phyloP scores from a whole-genome alignment of 2,113 vertebrate genomes.

The Egretta garzetta region DNA sequence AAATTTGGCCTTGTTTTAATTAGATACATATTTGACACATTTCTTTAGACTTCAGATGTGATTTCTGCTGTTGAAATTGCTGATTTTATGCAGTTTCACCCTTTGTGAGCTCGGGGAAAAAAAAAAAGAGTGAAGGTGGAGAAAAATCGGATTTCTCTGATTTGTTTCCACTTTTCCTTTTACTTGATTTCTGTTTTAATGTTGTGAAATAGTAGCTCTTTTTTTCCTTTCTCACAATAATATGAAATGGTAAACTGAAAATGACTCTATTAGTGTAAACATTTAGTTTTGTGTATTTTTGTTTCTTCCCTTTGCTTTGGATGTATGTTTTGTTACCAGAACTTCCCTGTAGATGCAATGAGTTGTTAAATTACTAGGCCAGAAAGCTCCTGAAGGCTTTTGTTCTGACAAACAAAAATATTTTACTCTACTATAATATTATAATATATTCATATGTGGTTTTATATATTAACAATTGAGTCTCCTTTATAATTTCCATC shows the following conservation, averaged over 20 bases:
- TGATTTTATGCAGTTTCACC: neutral
- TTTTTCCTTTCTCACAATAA: neutral
- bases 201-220: neutral
- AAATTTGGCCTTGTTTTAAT: neutral
- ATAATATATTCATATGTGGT: neutral
- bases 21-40: neutral
- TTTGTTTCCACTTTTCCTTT: neutral
- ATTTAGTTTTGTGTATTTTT: neutral
- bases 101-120: neutral
- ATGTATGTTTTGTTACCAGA: neutral
- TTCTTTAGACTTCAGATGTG: neutral
- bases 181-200: neutral
- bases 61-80: neutral
- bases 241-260: neutral
- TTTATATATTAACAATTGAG: neutral
- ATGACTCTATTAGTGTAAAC: neutral
- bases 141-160: neutral
- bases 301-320: neutral
- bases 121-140: neutral
- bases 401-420: conserved; percentile 10
- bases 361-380: neutral
- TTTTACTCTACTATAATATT: neutral
- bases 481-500: neutral
- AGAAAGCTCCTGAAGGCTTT: neutral
- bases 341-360: neutral